Percentiles rank a stretch among this genome's conserved stretches.
phyloP scores from a whole-genome alignment of 1,140 invertebrate genomes.

The Zaprionus tsacasi region DNA sequence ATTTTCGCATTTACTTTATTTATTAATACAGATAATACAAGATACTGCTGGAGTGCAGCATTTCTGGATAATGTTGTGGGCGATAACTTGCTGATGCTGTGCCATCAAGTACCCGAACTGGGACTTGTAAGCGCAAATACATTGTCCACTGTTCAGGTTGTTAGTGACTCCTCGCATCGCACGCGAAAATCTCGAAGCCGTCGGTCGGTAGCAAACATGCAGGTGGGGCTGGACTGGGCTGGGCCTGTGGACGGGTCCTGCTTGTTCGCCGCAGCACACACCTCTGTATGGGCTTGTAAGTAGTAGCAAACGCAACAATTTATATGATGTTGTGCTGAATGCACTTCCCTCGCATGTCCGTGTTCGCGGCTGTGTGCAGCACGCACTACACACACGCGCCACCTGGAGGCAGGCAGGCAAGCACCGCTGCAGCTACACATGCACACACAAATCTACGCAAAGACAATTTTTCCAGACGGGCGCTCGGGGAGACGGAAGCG shows the following conservation, averaged over 20 bases:
- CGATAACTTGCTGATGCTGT: slow-evolving; percentile 3
- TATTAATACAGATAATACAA: not conserved
- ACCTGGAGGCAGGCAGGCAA: slow-evolving; percentile 28
- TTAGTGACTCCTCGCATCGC: slow-evolving; percentile 45
- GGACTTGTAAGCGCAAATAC: slow-evolving; percentile 28
- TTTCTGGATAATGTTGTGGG: slow-evolving; percentile 6
- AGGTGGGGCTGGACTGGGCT: not conserved
- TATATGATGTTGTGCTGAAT: slow-evolving; percentile 67
- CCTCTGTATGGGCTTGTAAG: slow-evolving; percentile 42
- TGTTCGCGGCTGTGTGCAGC: slow-evolving; percentile 62
- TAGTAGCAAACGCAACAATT: slow-evolving; percentile 72
- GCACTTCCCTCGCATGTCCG: slow-evolving; percentile 65
- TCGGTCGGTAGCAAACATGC: slow-evolving; percentile 19
- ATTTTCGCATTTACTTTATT: not conserved
- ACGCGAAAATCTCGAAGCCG: slow-evolving; percentile 43
- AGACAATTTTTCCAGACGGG: not conserved
- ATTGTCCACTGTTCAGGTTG: slow-evolving; percentile 64
- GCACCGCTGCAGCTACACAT: slow-evolving; percentile 44
- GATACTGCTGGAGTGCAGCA: not conserved
- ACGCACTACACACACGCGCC: slow-evolving; percentile 59
- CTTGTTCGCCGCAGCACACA: slow-evolving; percentile 4
- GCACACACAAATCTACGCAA: slow-evolving; percentile 7
- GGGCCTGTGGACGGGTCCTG: slow-evolving; percentile 2
- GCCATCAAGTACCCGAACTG: slow-evolving; percentile 1
- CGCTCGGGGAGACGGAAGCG: slow-evolving; percentile 21